Evolutionary conservation across 2,113 vertebrate genomes (phyloP).

Genomic region (Globicephala melas): DNA sequence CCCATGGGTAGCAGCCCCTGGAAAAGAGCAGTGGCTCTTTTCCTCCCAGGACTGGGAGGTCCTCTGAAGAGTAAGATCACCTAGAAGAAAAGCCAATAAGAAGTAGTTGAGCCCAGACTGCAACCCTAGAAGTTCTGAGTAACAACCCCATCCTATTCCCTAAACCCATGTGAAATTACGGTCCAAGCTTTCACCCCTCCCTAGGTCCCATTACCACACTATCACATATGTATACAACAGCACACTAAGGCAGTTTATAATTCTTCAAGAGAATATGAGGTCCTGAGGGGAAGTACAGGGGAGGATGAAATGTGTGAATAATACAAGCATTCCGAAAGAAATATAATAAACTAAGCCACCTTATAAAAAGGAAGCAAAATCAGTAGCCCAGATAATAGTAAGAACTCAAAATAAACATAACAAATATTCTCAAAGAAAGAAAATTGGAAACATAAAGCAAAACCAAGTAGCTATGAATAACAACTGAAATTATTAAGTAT

Average conservation of each 20-base stretch:
- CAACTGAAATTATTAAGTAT: not conserved
- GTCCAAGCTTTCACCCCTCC: not conserved
- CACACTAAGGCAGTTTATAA: not conserved
- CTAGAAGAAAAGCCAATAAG: not conserved
- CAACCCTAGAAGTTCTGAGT: not conserved
- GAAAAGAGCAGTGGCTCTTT: not conserved
- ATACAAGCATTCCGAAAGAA: not conserved
- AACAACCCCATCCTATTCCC: not conserved
- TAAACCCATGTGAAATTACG: not conserved
- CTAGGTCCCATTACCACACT: not conserved
- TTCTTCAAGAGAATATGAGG: not conserved
- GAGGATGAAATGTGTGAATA: not conserved
- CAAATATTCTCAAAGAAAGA: conserved; percentile 6
- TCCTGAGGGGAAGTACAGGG: not conserved
- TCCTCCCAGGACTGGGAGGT: not conserved
- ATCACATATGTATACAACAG: not conserved
- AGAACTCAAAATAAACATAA: not conserved
- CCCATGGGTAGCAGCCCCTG: not conserved
- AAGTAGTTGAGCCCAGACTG: not conserved
- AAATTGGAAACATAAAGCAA: not conserved
- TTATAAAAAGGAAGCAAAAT: conserved; percentile 19
- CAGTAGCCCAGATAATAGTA: not conserved
- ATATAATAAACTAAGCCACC: not conserved
- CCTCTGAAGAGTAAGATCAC: not conserved
- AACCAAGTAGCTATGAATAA: not conserved